Evolutionary conservation across 2,113 vertebrate genomes (phyloP).

Genomic region (Uria lomvia): DNA sequence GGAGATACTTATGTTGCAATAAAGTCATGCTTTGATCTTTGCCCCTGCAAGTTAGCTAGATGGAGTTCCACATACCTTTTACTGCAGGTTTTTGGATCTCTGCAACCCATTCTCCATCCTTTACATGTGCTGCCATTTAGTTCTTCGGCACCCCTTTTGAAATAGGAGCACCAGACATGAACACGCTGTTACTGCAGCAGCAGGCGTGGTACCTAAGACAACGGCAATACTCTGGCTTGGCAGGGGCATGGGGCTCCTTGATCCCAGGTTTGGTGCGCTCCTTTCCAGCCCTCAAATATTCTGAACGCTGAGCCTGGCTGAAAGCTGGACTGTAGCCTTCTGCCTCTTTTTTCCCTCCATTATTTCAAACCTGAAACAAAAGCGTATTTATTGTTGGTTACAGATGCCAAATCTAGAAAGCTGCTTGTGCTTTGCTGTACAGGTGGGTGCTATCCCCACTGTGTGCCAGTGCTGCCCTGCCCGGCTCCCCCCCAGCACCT

Average conservation of each 20-base stretch:
- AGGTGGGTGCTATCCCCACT: neutral
- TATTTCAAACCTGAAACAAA: neutral
- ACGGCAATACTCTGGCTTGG: neutral
- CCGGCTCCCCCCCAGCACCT: neutral
- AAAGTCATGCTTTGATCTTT: neutral
- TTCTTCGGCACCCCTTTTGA: neutral
- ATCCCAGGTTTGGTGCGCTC: neutral
- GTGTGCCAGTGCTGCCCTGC: neutral
- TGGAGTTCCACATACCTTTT: neutral
- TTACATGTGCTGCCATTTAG: neutral
- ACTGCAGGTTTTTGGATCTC: neutral
- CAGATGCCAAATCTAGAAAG: neutral
- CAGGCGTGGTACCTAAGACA: neutral
- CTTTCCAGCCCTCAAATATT: neutral
- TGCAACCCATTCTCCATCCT: neutral
- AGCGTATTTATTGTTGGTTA: neutral
- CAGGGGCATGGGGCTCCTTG: no score
- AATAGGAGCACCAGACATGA: neutral
- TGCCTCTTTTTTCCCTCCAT: neutral
- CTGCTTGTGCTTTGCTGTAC: neutral
- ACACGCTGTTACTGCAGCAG: neutral
- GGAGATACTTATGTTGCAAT: neutral
- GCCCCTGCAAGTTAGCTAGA: rapidly evolving
- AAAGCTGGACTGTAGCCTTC: neutral
- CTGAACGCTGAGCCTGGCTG: neutral